A percentile compares a stretch with the other conserved stretches of the same genome.
phyloP scores from a whole-genome alignment of 2,113 vertebrate genomes.

The Tachysurus fulvidraco region DNA sequence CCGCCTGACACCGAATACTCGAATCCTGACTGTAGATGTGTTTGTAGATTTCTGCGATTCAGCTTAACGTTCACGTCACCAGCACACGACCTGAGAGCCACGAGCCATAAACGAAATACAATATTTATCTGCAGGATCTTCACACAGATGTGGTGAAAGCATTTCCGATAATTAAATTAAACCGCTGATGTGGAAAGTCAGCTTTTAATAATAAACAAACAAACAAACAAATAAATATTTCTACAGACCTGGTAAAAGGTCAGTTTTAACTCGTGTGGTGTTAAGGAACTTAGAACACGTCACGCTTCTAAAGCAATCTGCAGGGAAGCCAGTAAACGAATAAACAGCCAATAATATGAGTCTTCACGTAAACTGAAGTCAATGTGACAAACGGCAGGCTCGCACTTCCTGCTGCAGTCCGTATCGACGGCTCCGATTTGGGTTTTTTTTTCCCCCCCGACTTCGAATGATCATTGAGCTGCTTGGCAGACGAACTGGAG shows the following conservation, averaged over 20 bases:
- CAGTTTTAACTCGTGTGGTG: not conserved
- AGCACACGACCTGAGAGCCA: not conserved
- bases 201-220: not conserved
- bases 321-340: conserved; percentile 28
- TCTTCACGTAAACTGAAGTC: conserved; percentile 5
- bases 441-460: not conserved
- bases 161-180: not conserved
- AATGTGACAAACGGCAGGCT: conserved; percentile 24
- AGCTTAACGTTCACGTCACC: not conserved
- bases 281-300: not conserved
- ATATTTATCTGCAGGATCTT: not conserved
- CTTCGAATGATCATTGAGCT: not conserved
- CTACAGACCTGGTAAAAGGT: not conserved
- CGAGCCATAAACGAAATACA: not conserved
- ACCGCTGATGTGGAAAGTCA: not conserved
- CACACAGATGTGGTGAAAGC: not conserved
- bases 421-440: conserved; percentile 16
- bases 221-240: not conserved
- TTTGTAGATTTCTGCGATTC: not conserved
- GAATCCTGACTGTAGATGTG: not conserved
- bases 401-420: conserved; percentile 20
- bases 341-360: conserved; percentile 21
- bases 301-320: conserved; percentile 10
- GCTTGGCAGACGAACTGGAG: conserved; percentile 20
- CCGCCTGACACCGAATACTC: not conserved